Base-by-base conservation (phyloP, 1,140 invertebrate species). In the Aphidius gifuensis region DNA sequence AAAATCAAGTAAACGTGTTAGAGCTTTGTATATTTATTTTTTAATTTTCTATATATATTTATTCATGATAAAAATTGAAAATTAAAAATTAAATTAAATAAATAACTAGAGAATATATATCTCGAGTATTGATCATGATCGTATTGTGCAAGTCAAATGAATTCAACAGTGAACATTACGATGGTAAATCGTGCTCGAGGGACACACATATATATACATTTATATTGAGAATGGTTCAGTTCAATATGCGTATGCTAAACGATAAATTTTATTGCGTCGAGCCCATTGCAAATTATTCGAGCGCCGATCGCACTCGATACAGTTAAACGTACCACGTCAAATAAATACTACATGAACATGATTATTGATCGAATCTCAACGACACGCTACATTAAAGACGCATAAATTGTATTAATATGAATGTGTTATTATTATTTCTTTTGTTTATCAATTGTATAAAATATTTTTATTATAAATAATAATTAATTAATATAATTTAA, bases 181-280 rank as follows among this genome's bases (percentile, higher is more conserved):
- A 50, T 50, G 49, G 32, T 38, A 50, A 38, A 50, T 50, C n/a
- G 49, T 23, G 21, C 49, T 6, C 23, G n/a, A 50, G 49, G 23
- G 23, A 32, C 23, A 32, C 4, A 32, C 9, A 16, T n/a, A 47
- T 47, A 47, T 47, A 47, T 47, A n/a, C 3, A n/a, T 45, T 2
- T 2, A 47, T 47, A 47, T 47, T 47, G 46, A 47, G 23, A 32
- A 32, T 32, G 23, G 23, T 32, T 32, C 23, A 32, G 23, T 32
- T 32, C 23, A 32, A 32, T 32, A 32, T 32, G 23, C 23, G 23
- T 32, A 32, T 6, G 47, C 6, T 9, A n/a, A 61, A 50, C 50
- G 59, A 64, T 64, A 61, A 64, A 64, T 64, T 64, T 61, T 58
- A 64, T 64, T 64, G 58, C 58, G 62, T 60, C 61, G 61, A 55